These are phyloP conservation scores for Origma solitaria DNA, from an alignment of 2,113 vertebrate species.

Conservation along the genomic window DNA sequence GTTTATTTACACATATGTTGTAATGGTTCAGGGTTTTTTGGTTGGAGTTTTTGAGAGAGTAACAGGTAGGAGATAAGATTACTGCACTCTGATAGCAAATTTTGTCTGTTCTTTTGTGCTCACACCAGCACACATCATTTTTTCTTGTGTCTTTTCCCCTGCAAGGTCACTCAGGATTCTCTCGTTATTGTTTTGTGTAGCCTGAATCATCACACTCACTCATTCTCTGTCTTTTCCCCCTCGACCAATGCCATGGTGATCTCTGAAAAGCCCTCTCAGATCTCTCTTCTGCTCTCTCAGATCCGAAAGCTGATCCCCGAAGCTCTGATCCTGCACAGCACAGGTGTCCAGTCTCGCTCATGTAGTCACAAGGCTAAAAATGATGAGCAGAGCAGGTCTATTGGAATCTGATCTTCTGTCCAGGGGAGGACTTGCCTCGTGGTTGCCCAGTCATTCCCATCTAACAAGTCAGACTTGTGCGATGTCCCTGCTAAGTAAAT, in stretches of 20 bases:
- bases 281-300: not conserved
- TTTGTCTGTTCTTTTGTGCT: not conserved
- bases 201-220: not conserved
- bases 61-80: not conserved
- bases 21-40: not conserved
- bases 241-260: not conserved
- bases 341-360: not conserved
- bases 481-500: not conserved
- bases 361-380: slow-evolving; percentile 48
- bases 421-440: not conserved
- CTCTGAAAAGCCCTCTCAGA: no score
- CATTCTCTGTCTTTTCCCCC: not conserved
- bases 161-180: not conserved
- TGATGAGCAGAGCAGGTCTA: not conserved
- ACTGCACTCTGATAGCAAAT: not conserved
- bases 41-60: not conserved
- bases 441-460: not conserved
- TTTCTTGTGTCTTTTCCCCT: not conserved
- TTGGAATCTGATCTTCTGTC: not conserved
- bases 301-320: not conserved
- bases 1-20: not conserved
- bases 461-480: not conserved
- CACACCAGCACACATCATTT: not conserved
- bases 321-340: not conserved
- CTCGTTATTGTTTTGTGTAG: not conserved